Conservation (phyloP, 1,140 invertebrate genomes). For the Pachypeltis micranthus region DNA sequence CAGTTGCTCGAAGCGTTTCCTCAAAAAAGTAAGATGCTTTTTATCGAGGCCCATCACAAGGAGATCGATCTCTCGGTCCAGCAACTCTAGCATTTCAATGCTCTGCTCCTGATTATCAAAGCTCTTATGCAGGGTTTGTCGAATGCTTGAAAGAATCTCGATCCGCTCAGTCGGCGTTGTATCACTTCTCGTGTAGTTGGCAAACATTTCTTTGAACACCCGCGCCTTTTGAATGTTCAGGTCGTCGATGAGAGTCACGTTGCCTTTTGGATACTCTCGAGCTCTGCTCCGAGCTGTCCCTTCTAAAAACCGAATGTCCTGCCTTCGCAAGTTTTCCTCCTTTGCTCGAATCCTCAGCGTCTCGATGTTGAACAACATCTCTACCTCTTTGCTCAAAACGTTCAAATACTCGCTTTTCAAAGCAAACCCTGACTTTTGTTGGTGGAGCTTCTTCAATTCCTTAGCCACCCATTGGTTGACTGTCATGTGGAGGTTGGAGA, state of each 20-base stretch:
- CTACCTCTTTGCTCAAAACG: background rate
- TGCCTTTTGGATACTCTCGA: background rate
- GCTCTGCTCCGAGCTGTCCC: background rate
- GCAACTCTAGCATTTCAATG: background rate
- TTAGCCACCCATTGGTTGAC: background rate
- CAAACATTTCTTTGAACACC: constrained; percentile 3
- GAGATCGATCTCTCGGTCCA: background rate
- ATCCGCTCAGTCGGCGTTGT: background rate
- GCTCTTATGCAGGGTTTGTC: background rate
- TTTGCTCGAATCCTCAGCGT: background rate
- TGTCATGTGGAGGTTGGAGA: background rate
- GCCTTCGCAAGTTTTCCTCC: background rate
- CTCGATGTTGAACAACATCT: background rate
- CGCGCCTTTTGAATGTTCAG: background rate
- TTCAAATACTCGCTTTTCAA: background rate
- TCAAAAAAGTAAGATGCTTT: background rate
- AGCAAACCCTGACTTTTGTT: background rate
- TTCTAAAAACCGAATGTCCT: background rate
- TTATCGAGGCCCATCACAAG: background rate
- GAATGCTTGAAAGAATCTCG: background rate
- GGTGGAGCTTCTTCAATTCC: background rate
- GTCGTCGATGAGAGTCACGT: background rate
- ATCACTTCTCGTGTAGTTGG: background rate
- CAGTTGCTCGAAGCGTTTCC: background rate
- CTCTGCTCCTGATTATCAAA: background rate